These are phyloP conservation scores for Malurus elegans DNA, from an alignment of 2,113 vertebrate species.

Conservation along the genomic window DNA sequence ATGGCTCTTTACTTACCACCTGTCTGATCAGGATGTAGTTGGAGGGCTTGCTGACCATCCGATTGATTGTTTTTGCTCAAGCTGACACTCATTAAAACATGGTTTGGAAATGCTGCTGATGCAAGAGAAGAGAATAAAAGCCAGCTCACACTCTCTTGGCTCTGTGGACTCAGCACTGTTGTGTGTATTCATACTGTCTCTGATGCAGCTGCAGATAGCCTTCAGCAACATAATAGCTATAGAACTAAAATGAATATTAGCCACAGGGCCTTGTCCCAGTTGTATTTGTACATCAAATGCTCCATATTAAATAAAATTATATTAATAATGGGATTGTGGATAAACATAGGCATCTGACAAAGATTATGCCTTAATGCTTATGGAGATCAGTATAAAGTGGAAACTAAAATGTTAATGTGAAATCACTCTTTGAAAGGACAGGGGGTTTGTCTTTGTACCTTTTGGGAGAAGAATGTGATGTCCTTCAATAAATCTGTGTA, in stretches of 20 bases:
- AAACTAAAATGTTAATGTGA: not conserved
- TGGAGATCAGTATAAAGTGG: not conserved
- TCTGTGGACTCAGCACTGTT: constrained; percentile 41
- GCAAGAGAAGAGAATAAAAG: constrained; percentile 32
- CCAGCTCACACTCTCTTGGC: not conserved
- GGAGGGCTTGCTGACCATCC: constrained; percentile 19
- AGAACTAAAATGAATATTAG: not conserved
- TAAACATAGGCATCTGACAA: not conserved
- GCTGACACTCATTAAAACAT: not conserved
- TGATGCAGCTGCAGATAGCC: constrained; percentile 10
- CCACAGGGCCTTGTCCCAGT: not conserved
- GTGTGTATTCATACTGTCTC: not conserved
- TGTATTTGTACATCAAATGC: not conserved
- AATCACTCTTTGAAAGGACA: not conserved
- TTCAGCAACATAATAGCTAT: not conserved
- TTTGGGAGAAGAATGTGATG: not conserved
- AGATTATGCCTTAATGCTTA: not conserved
- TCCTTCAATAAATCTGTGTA: not conserved
- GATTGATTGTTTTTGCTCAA: not conserved
- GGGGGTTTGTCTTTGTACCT: not conserved
- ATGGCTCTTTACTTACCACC: not conserved
- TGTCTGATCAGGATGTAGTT: not conserved
- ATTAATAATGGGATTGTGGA: not conserved
- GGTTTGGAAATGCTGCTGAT: constrained; percentile 42
- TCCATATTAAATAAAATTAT: not conserved